phyloP scores from a whole-genome alignment of 2,113 vertebrate species.

The Telmatochromis sp. region DNA sequence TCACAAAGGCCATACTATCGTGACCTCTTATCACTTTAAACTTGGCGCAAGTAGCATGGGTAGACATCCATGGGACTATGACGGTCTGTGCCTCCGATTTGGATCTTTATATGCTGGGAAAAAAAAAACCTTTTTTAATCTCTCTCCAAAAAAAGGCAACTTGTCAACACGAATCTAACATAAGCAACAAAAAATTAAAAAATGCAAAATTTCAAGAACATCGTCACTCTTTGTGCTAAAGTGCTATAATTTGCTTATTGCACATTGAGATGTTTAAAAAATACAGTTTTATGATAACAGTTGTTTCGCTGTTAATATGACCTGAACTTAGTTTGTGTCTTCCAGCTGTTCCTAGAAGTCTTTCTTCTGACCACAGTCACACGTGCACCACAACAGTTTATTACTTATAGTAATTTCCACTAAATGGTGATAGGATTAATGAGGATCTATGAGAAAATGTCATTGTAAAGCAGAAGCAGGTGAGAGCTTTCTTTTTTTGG shows the following conservation, averaged over 20 bases:
- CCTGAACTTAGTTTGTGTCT: not conserved
- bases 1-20: not conserved
- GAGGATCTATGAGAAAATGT: not conserved
- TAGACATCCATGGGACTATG: not conserved
- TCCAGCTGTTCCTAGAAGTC: not conserved
- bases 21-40: not conserved
- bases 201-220: not conserved
- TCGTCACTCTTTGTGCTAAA: not conserved
- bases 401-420: not conserved
- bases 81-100: not conserved
- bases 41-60: not conserved
- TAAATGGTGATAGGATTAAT: not conserved
- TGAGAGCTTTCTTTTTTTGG: not conserved
- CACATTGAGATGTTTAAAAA: not conserved
- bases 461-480: not conserved
- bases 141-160: not conserved
- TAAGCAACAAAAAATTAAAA: not conserved
- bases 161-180: not conserved
- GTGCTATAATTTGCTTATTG: not conserved
- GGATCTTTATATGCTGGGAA: not conserved
- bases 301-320: not conserved
- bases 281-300: not conserved
- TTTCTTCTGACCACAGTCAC: not conserved
- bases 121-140: not conserved
- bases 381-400: not conserved